Conservation (phyloP, 2,888 invertebrate species). For the Drosophila merina region DNA sequence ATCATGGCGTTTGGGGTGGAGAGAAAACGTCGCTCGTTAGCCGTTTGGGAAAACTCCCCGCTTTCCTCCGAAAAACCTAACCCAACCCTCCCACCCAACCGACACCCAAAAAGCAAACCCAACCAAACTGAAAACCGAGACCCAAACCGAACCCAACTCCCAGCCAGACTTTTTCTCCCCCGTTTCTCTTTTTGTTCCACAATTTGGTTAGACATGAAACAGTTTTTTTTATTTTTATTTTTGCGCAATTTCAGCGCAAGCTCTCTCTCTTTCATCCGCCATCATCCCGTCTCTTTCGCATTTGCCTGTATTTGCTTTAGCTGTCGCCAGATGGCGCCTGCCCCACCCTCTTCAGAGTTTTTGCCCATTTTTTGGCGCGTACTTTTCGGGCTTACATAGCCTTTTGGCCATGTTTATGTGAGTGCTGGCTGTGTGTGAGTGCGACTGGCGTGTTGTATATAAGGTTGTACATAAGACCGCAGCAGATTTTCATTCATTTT, state of each 20-base stretch:
- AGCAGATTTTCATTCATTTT: slow-evolving; percentile 70
- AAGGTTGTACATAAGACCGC: background rate
- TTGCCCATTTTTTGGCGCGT: slow-evolving; percentile 44
- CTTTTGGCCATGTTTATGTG: background rate
- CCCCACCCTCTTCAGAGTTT: slow-evolving; percentile 23
- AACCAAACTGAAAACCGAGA: slow-evolving; percentile 22
- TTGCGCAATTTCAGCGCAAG: slow-evolving; percentile 30
- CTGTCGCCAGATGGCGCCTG: slow-evolving; percentile 65
- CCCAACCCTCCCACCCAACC: slow-evolving; percentile 5
- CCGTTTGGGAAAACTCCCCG: slow-evolving; percentile 33
- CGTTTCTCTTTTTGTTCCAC: slow-evolving; percentile 19
- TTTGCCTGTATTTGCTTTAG: slow-evolving; percentile 37
- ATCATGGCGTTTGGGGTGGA: slow-evolving; percentile 22
- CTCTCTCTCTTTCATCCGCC: slow-evolving; percentile 2
- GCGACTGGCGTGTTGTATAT: background rate
- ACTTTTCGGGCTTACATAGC: slow-evolving; percentile 43
- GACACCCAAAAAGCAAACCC: slow-evolving; percentile 4
- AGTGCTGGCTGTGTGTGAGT: background rate
- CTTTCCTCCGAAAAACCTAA: background rate
- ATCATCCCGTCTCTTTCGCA: slow-evolving; percentile 5
- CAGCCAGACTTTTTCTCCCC: slow-evolving; percentile 21
- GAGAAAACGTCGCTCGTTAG: slow-evolving; percentile 42
- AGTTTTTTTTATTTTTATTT: slow-evolving; percentile 59
- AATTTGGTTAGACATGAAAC: slow-evolving; percentile 71
- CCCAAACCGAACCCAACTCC: slow-evolving; percentile 43